These are phyloP conservation scores for Saccostrea glomerata DNA, from an alignment of 1,140 invertebrate genomes.

Conservation along the genomic window DNA sequence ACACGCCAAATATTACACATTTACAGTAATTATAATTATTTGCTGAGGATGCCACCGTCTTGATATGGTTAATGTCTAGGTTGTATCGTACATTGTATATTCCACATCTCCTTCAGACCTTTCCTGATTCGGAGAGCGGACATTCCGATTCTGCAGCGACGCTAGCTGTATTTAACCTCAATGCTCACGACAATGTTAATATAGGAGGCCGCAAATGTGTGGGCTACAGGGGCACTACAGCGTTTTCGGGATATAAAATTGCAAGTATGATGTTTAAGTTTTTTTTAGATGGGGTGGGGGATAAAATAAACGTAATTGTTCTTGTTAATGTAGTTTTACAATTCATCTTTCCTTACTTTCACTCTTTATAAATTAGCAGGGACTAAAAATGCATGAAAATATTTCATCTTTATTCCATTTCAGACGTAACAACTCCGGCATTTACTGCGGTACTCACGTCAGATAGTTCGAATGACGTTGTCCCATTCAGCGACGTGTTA, in stretches of 20 bases:
- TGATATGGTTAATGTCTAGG: too few relatives aligned
- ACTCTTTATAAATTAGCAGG: too few relatives aligned
- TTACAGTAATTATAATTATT: too few relatives aligned
- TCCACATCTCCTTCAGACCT: background rate
- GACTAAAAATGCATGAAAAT: background rate
- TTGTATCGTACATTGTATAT: background rate
- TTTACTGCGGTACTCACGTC: background rate
- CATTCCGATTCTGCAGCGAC: background rate
- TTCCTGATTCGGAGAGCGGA: background rate
- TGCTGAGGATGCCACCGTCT: too few relatives aligned
- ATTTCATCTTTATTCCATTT: background rate
- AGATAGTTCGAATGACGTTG: background rate
- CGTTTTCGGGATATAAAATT: slow-evolving; percentile 23
- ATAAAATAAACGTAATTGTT: background rate
- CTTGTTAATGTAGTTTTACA: too few relatives aligned
- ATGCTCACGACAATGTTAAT: background rate
- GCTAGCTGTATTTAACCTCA: background rate
- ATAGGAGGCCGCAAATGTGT: background rate
- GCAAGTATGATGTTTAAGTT: background rate
- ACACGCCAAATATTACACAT: too few relatives aligned
- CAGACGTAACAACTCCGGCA: background rate
- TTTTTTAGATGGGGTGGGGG: background rate
- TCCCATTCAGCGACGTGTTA: background rate
- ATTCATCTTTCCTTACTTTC: too few relatives aligned
- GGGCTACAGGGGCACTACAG: background rate